A percentile compares a stretch with the other conserved stretches of the same genome.
Conservation (phyloP, 2,888 invertebrate species). For the Syrphus vitripennis region DNA sequence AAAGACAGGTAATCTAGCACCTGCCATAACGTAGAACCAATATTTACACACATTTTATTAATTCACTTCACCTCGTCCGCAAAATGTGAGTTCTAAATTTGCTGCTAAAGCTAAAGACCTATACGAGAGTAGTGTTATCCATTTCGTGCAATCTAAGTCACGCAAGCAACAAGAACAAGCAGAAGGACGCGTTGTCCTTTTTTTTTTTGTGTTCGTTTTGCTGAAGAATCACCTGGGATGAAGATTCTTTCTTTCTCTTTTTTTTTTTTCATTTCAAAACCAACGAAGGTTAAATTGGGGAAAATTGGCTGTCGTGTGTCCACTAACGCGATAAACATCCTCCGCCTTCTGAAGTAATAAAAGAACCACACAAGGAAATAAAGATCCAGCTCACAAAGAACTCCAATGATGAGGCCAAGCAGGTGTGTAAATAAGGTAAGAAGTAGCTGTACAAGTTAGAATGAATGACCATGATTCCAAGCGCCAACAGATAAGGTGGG, state of each 20-base stretch:
- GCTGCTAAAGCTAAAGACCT: not conserved
- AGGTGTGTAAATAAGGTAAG: not conserved
- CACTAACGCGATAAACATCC: conserved; percentile 44
- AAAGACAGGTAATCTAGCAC: conserved; percentile 67
- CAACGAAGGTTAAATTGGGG: not conserved
- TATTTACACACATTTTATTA: conserved; percentile 69
- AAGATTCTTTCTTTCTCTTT: not conserved
- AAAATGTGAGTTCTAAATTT: conserved; percentile 5
- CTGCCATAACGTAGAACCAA: conserved; percentile 70
- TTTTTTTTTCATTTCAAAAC: not conserved
- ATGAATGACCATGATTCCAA: not conserved
- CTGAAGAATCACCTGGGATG: conserved; percentile 36
- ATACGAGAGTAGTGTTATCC: conserved; percentile 9
- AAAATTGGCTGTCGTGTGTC: conserved; percentile 29
- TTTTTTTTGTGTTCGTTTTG: not conserved
- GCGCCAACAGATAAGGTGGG: not conserved
- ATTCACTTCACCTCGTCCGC: conserved; percentile 38
- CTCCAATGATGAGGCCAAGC: not conserved
- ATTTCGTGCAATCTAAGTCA: conserved; percentile 57
- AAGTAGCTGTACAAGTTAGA: not conserved
- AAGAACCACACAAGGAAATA: conserved; percentile 12
- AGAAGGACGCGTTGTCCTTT: not conserved
- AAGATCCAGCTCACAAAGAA: not conserved
- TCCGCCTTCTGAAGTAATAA: conserved; percentile 20
- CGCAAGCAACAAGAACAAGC: conserved; percentile 41